Evolutionary conservation across 1,140 invertebrate genomes (phyloP), one percentile per base, ranked within the genome.

Genomic region (Centruroides vittatus): DNA sequence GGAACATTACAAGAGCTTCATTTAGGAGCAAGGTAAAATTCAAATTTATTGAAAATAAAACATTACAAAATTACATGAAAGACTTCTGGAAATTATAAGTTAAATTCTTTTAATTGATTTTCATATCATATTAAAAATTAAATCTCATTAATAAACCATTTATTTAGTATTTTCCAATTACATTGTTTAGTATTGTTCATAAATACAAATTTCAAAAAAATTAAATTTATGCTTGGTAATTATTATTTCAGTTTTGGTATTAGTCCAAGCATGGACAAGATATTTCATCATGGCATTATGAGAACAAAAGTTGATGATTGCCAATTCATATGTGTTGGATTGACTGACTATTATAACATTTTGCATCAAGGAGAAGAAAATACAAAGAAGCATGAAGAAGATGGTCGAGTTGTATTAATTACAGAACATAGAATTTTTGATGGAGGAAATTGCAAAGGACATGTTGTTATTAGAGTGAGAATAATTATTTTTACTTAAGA

Each of bases 271-370:
- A 87, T 96, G 81, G 93, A 97, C 66, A 93, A 92, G 73, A 78
- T 97, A 50, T 89, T 94, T 75, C 93, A 98, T 73, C 81, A 86
- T 57, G 96, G 95, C 60, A 83, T 94, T 35, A 98, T 98, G 94
- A 82, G 86, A 61, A 98, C 96, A 50, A 85, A 92, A 75, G 89
- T 88, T 70, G 92, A 98, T 73, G 94, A 98, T 72, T 99, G 95
- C 72, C 94, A 98, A 76, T 99, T 99, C 80, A 93, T 98, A 7
- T 97, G 93, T 73, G 93, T 99, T 57, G 95, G 93, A 9, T 94
- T 99, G 77, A 85, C 83, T 46, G 93, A 98, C 76, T 99, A 97
- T 73, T 97, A 92, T 71, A 78, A 85, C 47, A 84, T 84, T 63
- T 74, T 84, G 51, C 78, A 80, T 65, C 78, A 79, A 71, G 90